A percentile compares a stretch with the other conserved stretches of the same genome.
Conservation (phyloP, 2,888 invertebrate genomes). For the Campoletis raptor region DNA sequence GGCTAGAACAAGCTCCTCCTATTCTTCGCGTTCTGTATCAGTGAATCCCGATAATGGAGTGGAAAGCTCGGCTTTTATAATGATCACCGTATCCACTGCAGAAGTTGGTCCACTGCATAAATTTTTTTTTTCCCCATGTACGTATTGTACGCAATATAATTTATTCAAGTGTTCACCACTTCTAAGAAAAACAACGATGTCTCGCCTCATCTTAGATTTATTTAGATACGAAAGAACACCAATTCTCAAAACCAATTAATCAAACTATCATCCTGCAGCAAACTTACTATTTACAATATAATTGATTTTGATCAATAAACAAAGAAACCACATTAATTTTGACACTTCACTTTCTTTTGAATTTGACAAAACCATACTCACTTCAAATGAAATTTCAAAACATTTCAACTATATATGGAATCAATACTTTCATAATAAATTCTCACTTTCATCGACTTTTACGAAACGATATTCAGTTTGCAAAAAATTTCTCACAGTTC, state of each 20-base stretch:
- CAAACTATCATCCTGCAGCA: not conserved
- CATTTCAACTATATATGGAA: no score
- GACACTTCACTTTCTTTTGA: not conserved
- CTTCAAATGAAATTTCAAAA: not conserved
- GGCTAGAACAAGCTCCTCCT: not conserved
- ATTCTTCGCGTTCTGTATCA: not conserved
- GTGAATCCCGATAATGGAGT: not conserved
- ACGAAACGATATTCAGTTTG: no score
- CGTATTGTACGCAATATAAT: not conserved
- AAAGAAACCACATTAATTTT: not conserved
- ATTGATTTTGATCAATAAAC: not conserved
- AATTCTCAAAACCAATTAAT: not conserved
- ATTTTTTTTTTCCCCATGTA: not conserved
- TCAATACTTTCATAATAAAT: no score
- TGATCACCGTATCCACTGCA: not conserved
- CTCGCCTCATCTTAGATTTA: not conserved
- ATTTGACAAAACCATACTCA: not conserved
- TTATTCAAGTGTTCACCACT: not conserved
- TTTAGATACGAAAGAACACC: not conserved
- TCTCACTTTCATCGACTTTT: no score
- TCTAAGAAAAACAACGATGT: not conserved
- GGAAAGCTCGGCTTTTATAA: constrained; percentile 6
- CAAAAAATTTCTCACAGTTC: no score
- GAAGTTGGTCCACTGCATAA: not conserved
- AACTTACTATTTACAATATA: not conserved